Conservation (phyloP, 2,888 invertebrate genomes). For the Apamea epomidion region DNA sequence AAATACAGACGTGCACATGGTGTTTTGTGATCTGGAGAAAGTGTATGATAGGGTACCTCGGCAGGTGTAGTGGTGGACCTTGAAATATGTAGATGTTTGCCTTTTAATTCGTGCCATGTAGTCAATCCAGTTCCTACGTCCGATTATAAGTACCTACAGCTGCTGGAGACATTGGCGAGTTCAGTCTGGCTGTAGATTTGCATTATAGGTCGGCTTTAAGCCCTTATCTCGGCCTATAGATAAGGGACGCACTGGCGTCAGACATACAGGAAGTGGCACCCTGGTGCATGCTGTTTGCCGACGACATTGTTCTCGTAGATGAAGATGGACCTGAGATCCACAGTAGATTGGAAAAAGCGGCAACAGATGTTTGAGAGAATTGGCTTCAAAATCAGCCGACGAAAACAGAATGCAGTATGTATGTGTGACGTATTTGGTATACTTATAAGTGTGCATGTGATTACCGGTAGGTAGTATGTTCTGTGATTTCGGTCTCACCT, state of each 20-base stretch:
- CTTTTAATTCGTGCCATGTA: too few relatives aligned
- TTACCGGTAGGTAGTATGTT: too few relatives aligned
- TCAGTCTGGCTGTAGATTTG: neutral
- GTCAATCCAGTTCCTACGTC: too few relatives aligned
- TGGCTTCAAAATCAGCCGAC: neutral
- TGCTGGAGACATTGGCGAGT: neutral
- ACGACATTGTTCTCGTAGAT: too few relatives aligned
- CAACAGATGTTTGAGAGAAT: too few relatives aligned
- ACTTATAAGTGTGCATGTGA: neutral
- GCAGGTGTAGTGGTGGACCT: too few relatives aligned
- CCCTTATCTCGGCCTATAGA: neutral
- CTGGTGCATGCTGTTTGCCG: neutral
- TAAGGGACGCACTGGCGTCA: neutral
- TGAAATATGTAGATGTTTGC: too few relatives aligned
- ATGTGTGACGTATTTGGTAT: neutral
- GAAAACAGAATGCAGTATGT: neutral
- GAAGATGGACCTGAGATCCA: neutral
- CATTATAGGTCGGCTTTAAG: too few relatives aligned
- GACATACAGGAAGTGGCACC: too few relatives aligned
- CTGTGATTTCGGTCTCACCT: too few relatives aligned
- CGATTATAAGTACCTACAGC: neutral
- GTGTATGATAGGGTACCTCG: neutral
- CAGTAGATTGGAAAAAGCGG: neutral
- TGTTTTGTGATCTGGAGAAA: neutral
- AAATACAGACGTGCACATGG: neutral